Percentiles rank a stretch among this genome's conserved stretches.
phyloP scores from a whole-genome alignment of 2,797 vertebrate species.

The Cynopterus sphinx region DNA sequence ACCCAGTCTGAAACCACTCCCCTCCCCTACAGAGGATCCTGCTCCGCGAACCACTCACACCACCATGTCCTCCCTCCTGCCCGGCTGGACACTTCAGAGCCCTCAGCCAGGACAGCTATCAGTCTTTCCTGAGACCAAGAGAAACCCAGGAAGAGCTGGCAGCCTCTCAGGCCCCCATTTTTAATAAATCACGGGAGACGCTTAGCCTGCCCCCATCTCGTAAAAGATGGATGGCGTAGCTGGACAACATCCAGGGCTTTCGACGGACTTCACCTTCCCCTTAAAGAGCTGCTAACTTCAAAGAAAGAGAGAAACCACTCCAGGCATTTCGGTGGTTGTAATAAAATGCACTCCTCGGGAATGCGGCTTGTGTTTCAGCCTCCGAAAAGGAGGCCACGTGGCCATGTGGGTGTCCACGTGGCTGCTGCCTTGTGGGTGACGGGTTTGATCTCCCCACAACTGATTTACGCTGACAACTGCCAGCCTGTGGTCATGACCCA shows the following conservation, averaged over 20 bases:
- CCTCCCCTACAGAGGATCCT: background rate
- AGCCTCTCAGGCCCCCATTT: background rate
- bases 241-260: slow-evolving; percentile 60
- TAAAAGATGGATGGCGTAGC: slow-evolving; percentile 63
- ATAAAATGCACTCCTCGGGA: slow-evolving; percentile 54
- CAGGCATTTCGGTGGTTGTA: slow-evolving; percentile 23
- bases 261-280: slow-evolving; percentile 63
- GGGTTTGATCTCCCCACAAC: slow-evolving; percentile 11
- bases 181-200: slow-evolving; percentile 39
- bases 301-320: slow-evolving; percentile 42
- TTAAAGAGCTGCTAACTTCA: slow-evolving; percentile 71
- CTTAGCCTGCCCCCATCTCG: slow-evolving; percentile 17
- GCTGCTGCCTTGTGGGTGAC: slow-evolving; percentile 24
- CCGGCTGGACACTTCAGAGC: rapidly evolving
- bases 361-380: background rate
- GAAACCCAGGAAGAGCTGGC: background rate
- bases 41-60: background rate
- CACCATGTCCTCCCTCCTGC: background rate
- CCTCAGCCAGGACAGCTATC: background rate
- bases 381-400: background rate
- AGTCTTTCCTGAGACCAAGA: background rate
- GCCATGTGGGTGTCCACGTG: background rate
- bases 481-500: slow-evolving; percentile 64
- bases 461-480: slow-evolving; percentile 52
- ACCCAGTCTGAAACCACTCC: background rate